Percentiles rank a stretch among this genome's conserved stretches.
phyloP scores from a whole-genome alignment of 2,797 vertebrate species.

The Melanotaenia nigrans region DNA sequence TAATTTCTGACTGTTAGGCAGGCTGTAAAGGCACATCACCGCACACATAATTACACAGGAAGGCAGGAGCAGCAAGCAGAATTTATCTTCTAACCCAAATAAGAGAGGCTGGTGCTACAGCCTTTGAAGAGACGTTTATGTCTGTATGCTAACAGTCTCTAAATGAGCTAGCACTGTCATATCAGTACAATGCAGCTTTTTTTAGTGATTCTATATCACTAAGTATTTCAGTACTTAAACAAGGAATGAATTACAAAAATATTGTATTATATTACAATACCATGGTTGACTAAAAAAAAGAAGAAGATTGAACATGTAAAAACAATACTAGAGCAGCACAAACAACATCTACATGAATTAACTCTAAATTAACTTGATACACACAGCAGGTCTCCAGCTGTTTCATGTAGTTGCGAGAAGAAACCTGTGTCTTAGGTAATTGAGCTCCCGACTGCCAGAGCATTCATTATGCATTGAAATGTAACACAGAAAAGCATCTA shows the following conservation, averaged over 20 bases:
- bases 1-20: slow-evolving; percentile 85
- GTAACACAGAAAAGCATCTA: slow-evolving; percentile 48
- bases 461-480: slow-evolving; percentile 62
- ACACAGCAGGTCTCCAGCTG: slow-evolving; percentile 56
- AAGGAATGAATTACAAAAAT: slow-evolving; percentile 45
- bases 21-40: slow-evolving; percentile 85
- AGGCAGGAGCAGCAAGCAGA: slow-evolving; percentile 75
- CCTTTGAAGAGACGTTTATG: slow-evolving; percentile 76
- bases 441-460: slow-evolving; percentile 65
- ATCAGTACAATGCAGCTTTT: slow-evolving; percentile 55
- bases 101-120: slow-evolving; percentile 62
- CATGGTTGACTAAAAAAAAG: slow-evolving; percentile 20
- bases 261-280: slow-evolving; percentile 32
- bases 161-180: slow-evolving; percentile 70
- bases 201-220: slow-evolving; percentile 45
- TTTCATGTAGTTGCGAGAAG: slow-evolving; percentile 64
- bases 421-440: slow-evolving; percentile 70
- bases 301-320: not conserved
- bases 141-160: slow-evolving; percentile 62
- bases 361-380: slow-evolving; percentile 55
- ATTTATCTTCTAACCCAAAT: slow-evolving; percentile 82
- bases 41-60: slow-evolving; percentile 82
- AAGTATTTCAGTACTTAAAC: slow-evolving; percentile 39
- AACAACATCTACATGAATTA: slow-evolving; percentile 46
- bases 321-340: slow-evolving; percentile 36